phyloP scores from a whole-genome alignment of 2,113 vertebrate genomes.

The Ellobius talpinus region DNA sequence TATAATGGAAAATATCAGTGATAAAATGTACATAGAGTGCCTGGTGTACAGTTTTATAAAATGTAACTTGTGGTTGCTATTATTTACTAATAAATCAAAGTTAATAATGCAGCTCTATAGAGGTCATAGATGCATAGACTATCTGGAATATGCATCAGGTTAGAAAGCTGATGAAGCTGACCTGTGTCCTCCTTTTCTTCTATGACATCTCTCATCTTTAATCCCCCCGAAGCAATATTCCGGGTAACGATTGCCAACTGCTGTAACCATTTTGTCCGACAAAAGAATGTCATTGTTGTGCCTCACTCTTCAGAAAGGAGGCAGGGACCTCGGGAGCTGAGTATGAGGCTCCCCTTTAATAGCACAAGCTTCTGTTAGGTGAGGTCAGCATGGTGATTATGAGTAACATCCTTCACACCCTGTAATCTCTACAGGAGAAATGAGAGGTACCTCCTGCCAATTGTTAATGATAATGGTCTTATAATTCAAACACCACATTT shows the following conservation, averaged over 20 bases:
- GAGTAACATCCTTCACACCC: slow-evolving; percentile 46
- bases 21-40: background rate
- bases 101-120: background rate
- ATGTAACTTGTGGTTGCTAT: background rate
- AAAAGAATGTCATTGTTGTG: slow-evolving; percentile 41
- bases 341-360: background rate
- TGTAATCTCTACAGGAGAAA: slow-evolving; percentile 64
- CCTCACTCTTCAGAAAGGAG: background rate
- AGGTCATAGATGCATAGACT: background rate
- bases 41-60: background rate
- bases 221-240: slow-evolving; percentile 61
- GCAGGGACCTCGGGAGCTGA: background rate
- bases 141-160: background rate
- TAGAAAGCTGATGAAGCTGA: background rate
- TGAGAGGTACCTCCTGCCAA: background rate
- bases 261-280: slow-evolving; percentile 62
- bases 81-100: background rate
- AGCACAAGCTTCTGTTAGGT: slow-evolving; percentile 30
- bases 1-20: background rate
- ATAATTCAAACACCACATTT: slow-evolving; percentile 75
- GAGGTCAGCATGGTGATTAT: slow-evolving; percentile 68
- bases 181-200: background rate
- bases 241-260: slow-evolving; percentile 63
- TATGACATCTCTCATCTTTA: slow-evolving; percentile 49
- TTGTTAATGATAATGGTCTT: slow-evolving; percentile 72